Evolutionary conservation across 2,888 invertebrate genomes (phyloP).

Genomic region (Amphipoea lucens): DNA sequence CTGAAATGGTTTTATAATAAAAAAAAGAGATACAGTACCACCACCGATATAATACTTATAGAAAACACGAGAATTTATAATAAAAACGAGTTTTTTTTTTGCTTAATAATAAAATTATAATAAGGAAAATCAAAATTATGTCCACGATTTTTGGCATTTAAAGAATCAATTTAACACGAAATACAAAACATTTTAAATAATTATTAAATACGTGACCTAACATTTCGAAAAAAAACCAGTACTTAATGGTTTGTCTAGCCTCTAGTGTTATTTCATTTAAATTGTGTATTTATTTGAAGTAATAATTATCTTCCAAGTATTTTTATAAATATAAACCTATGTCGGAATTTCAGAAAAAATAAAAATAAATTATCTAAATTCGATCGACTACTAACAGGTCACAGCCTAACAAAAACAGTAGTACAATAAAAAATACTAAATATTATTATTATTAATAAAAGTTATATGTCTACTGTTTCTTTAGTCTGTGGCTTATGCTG

Average conservation of each 20-base stretch:
- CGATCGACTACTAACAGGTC: background rate
- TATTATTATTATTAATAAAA: background rate
- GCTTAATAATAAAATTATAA: background rate
- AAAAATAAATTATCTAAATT: background rate
- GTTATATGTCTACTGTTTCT: background rate
- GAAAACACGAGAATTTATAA: background rate
- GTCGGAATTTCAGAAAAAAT: background rate
- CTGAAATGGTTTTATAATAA: conserved; percentile 80
- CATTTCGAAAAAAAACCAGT: background rate
- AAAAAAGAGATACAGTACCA: conserved; percentile 63
- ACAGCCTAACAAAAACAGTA: background rate
- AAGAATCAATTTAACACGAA: background rate
- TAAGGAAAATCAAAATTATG: background rate
- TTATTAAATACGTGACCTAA: background rate
- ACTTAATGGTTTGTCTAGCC: too few relatives aligned
- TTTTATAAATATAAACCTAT: background rate
- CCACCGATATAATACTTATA: conserved; percentile 60
- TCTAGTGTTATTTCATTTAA: background rate
- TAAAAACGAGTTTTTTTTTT: background rate
- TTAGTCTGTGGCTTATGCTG: background rate
- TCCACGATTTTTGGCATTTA: background rate
- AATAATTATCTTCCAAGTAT: background rate
- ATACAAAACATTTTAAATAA: background rate
- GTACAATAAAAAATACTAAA: too few relatives aligned
- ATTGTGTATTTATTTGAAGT: background rate